Percentiles rank a stretch among this genome's conserved stretches.
Conservation (phyloP, 2,113 vertebrate genomes). For the Nansenia antarctica region DNA sequence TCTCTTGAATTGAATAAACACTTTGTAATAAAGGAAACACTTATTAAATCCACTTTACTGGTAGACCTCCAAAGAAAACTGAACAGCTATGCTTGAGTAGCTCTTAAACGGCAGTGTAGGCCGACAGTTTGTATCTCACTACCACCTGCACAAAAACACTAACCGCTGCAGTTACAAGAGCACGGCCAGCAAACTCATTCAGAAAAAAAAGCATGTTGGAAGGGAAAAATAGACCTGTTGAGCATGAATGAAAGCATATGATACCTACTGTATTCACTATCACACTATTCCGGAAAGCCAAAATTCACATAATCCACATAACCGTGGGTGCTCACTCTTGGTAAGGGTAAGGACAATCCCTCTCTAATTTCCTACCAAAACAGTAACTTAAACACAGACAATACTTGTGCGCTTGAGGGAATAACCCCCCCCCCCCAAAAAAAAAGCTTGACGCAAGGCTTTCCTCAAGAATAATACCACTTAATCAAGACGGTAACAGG, state of each 20-base stretch:
- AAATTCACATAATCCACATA: background rate
- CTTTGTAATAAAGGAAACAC: constrained; percentile 10
- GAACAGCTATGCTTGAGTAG: background rate
- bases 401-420: background rate
- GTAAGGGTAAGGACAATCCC: background rate
- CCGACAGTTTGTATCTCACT: background rate
- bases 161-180: background rate
- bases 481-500: constrained; percentile 76
- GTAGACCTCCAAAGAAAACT: constrained; percentile 12
- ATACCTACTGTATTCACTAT: background rate
- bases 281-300: background rate
- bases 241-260: background rate
- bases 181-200: background rate
- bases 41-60: constrained; percentile 1
- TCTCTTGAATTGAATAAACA: constrained; percentile 15
- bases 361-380: background rate
- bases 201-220: background rate
- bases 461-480: constrained; percentile 61
- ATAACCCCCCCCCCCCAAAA: background rate
- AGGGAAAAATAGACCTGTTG: background rate
- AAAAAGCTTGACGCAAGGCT: background rate
- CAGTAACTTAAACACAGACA: background rate
- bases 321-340: background rate
- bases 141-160: constrained; percentile 4
- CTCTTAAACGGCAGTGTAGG: background rate